These are phyloP conservation scores for Camponotus floridanus DNA, from an alignment of 1,140 invertebrate species.

Conservation along the genomic window DNA sequence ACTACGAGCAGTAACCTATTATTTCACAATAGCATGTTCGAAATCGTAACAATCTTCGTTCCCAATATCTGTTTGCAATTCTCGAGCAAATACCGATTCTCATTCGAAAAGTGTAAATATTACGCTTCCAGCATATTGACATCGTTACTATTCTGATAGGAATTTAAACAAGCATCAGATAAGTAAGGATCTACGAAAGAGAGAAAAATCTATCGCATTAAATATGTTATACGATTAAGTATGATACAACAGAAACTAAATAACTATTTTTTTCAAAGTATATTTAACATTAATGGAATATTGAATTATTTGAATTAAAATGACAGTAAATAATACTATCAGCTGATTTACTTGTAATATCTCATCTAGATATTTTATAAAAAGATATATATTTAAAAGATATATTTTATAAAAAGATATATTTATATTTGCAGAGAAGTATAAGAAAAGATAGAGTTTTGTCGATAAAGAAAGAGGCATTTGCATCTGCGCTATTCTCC, in stretches of 20 bases:
- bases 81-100: slow-evolving; percentile 17
- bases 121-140: slow-evolving; percentile 35
- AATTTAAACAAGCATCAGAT: slow-evolving; percentile 45
- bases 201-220: slow-evolving; percentile 1
- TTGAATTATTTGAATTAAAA: neutral
- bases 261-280: neutral
- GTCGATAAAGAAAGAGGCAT: neutral
- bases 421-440: neutral
- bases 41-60: slow-evolving; percentile 22
- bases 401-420: neutral
- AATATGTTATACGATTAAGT: slow-evolving; percentile 3
- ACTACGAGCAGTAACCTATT: neutral
- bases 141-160: slow-evolving; percentile 1
- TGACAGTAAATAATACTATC: neutral
- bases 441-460: neutral
- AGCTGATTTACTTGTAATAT: neutral
- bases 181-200: slow-evolving; percentile 17
- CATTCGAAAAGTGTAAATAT: slow-evolving; percentile 23
- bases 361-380: neutral
- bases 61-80: slow-evolving; percentile 47
- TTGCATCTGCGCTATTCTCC: neutral
- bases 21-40: slow-evolving; percentile 19
- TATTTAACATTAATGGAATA: neutral
- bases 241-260: neutral
- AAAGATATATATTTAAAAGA: too few species aligned